Conservation (phyloP, 35 echinoderm and acorn worm species). For the Lytechinus variegatus region DNA sequence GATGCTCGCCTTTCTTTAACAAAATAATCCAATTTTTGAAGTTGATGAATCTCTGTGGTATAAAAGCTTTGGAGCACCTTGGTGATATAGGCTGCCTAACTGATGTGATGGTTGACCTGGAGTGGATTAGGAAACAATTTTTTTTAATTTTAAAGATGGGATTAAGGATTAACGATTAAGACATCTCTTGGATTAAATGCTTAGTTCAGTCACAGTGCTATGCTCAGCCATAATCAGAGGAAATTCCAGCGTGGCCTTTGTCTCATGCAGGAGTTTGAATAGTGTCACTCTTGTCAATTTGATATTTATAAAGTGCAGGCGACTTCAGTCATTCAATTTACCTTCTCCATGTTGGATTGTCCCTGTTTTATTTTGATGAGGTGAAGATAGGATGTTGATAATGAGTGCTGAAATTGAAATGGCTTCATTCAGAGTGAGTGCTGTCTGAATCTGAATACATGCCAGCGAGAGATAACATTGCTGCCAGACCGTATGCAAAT, state of each 20-base stretch:
- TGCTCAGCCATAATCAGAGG: background rate
- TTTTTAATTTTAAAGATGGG: background rate
- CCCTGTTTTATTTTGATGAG: background rate
- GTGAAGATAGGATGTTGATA: background rate
- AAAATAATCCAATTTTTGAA: background rate
- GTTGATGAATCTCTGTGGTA: background rate
- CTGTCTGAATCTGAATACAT: background rate
- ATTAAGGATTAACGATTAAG: background rate
- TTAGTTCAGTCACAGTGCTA: background rate
- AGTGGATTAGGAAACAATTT: background rate
- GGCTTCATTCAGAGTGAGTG: background rate
- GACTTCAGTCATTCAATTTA: constrained; percentile 5
- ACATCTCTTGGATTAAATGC: constrained; percentile 3
- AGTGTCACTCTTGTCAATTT: background rate
- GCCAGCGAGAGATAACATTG: constrained; percentile 5
- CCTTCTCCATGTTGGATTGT: background rate
- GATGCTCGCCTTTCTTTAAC: background rate
- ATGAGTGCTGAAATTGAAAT: background rate
- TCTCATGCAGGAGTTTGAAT: background rate
- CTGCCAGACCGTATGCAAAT: background rate
- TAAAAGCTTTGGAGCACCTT: background rate
- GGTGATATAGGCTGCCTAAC: background rate
- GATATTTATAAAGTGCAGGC: background rate
- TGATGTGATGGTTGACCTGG: background rate
- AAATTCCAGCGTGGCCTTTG: background rate